These are phyloP conservation scores for Capreolus pygargus DNA, from an alignment of 2,113 vertebrate species.

Conservation along the genomic window DNA sequence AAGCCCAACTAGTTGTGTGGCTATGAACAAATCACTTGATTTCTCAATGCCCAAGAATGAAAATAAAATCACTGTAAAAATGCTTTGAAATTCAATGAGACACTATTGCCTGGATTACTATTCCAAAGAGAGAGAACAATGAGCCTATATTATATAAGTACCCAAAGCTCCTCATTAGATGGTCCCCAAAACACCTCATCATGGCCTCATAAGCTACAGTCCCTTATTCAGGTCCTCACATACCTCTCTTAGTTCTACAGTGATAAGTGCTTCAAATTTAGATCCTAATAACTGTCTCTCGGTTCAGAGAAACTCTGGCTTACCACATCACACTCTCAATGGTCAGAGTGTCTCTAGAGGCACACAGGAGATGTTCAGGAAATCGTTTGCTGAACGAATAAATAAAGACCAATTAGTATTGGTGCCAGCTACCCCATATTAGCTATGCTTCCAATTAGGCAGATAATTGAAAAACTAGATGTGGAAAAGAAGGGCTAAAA, in stretches of 20 bases:
- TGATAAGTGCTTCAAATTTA: neutral
- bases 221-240: neutral
- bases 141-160: neutral
- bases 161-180: neutral
- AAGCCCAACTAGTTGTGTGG: neutral
- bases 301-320: neutral
- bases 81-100: slow-evolving; percentile 15
- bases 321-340: neutral
- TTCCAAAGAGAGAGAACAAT: neutral
- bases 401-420: neutral
- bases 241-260: neutral
- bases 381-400: neutral
- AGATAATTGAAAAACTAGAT: neutral
- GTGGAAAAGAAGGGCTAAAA: neutral
- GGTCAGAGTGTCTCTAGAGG: neutral
- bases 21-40: neutral
- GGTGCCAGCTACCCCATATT: neutral
- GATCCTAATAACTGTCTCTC: neutral
- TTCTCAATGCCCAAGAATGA: neutral
- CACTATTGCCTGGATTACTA: neutral
- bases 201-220: neutral
- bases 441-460: neutral
- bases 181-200: neutral
- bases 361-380: neutral
- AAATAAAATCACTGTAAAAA: slow-evolving; percentile 24